Evolutionary conservation across 2,888 invertebrate genomes (phyloP), one percentile per base, ranked within the genome.

Genomic region (Amiota communis): DNA sequence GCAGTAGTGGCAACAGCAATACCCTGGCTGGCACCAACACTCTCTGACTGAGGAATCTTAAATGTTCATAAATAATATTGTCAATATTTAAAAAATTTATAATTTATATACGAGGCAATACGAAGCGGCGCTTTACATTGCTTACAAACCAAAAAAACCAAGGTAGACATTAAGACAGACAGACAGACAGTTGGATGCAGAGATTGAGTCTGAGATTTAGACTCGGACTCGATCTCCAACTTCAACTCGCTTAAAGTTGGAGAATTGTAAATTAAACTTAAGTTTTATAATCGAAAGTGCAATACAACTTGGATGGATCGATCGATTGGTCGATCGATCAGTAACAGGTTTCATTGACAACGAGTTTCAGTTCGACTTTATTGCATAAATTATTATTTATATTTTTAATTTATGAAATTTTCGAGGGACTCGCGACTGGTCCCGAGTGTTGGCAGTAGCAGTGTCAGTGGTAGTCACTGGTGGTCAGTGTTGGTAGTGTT

Each of bases 281-380:
- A 12, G 46, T 36, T 46, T n/a, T 67, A 74, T 57, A 76, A 76
- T 74, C 76, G 76, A 76, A 74, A 76, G 76, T 76, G 76, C 59
- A 74, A 57, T 72, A 20, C 20, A 36, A 36, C 36, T 36, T 36
- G 36, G 36, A 36, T 36, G 36, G 36, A 36, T 36, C 36, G 59
- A 51, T n/a, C 53, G 53, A 8, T 20, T 15, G 20, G 9, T 9
- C 59, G 12, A 20, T 11, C 17, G 59, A 48, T 8, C 17, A 49
- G 63, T n/a, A 49, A 63, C 63, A 71, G 71, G 49, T 71, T 61
- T 70, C 61, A 61, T 59, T 57, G 48, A 49, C 63, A 74, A 74
- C 74, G 69, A 71, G 76, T 74, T 74, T 74, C 71, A 23, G 2
- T 36, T 68, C 57, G 59, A 17, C 48, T 36, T 36, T 53, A 17